Evolutionary conservation across 2,113 vertebrate genomes (phyloP), one percentile per base, ranked within the genome.

Genomic region (Apteryx owenii): DNA sequence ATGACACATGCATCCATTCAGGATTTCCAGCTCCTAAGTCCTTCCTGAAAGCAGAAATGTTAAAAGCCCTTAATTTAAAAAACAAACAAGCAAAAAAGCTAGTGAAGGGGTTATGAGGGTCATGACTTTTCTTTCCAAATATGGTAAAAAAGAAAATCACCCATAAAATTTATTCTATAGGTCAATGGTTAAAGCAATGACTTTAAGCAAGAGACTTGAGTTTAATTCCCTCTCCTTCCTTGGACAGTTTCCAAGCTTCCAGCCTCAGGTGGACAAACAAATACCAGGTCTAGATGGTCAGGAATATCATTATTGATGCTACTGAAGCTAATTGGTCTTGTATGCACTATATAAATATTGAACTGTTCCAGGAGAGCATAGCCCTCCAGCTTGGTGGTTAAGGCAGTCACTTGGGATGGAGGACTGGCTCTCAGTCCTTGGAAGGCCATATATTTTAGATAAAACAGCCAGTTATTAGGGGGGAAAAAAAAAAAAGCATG

Each of bases 201-300:
- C 7, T 87, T 72, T 66, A 23, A 54, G 48, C 6, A 25, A 25
- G 9, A 73, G 12, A 38, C 71, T 62, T 78, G 7, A 82, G 33
- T 22, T 90, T 68, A 79, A 73, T 38, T 73, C 28, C 9, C 11
- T 79, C 18, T 22, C 28, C 40, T 78, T 79, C 44, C 78, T 42
- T 51, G 18, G 26, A 38, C 29, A 68, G 7, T 21, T 50, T 62
- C 40, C 78, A 84, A 15, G 23, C 62, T n/a, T 4, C 14, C 21
- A 88, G 18, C 66, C 51, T 61, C 23, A 86, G 44, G 38, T 48
- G 7, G 5, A 72, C 28, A 58, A 76, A 44, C 12, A 66, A 54
- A 20, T 8, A n/a, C 14, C 33, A 81, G 17, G 36, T 19, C 46
- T 33, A 61, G 25, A 72, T 2, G 5, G 50, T 0, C 0, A 61